phyloP scores from a whole-genome alignment of 1,140 invertebrate genomes.

The Neuroterus valhalla region DNA sequence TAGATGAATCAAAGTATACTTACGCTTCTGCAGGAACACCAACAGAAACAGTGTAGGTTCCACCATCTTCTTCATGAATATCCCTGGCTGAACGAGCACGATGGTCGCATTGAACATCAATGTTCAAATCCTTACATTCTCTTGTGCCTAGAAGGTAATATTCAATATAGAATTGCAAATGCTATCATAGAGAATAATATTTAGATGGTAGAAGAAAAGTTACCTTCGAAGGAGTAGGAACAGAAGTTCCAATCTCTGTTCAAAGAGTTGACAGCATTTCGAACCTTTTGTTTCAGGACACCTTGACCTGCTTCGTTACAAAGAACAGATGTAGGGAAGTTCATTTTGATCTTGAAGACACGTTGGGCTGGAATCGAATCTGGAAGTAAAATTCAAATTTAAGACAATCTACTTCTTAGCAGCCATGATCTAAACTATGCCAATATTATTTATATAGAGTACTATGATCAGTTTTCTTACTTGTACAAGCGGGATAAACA shows the following conservation, averaged over 20 bases:
- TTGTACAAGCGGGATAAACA: constrained; percentile 92
- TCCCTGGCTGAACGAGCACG: constrained; percentile 74
- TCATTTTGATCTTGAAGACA: constrained; percentile 93
- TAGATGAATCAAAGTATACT: constrained; percentile 69
- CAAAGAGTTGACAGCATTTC: constrained; percentile 89
- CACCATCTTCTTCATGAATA: constrained; percentile 78
- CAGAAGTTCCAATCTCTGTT: constrained; percentile 97
- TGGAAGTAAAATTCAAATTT: constrained; percentile 61
- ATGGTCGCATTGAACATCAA: constrained; percentile 93
- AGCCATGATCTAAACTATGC: no score
- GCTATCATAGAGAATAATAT: background rate
- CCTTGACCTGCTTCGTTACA: constrained; percentile 96
- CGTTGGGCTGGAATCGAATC: constrained; percentile 89
- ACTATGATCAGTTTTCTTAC: constrained; percentile 74
- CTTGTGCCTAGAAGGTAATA: constrained; percentile 71
- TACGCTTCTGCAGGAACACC: constrained; percentile 89
- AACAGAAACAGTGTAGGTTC: constrained; percentile 86
- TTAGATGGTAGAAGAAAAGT: constrained; percentile 39
- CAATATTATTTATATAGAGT: no score
- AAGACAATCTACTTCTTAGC: background rate
- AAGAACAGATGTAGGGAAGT: constrained; percentile 94
- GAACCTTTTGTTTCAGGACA: constrained; percentile 90
- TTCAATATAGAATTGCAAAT: background rate
- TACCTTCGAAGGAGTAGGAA: constrained; percentile 89
- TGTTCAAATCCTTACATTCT: constrained; percentile 91